A percentile compares a stretch with the other conserved stretches of the same genome.
These are phyloP conservation scores for Whitmania pigra DNA, from an alignment of 1,140 invertebrate genomes.

Conservation along the genomic window DNA sequence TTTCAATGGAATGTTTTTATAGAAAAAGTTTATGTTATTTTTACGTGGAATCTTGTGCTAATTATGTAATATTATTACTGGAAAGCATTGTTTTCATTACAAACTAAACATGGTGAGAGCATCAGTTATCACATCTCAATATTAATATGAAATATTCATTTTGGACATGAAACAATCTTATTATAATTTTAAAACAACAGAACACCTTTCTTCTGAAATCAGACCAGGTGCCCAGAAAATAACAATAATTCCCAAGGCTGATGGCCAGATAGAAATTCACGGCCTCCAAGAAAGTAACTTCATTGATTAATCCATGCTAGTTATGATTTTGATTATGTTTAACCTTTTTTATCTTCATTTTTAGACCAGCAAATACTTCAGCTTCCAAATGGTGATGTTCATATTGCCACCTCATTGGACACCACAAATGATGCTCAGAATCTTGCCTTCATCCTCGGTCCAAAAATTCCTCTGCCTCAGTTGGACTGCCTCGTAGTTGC, in stretches of 20 bases:
- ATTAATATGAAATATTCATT: neutral
- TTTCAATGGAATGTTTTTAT: too few species aligned
- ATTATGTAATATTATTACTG: too few species aligned
- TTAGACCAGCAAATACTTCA: slow-evolving; percentile 75
- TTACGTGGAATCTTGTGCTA: too few species aligned
- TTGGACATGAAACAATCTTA: too few species aligned
- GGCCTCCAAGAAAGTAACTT: slow-evolving; percentile 62
- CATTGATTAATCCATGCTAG: neutral
- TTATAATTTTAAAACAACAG: neutral
- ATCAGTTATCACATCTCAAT: too few species aligned
- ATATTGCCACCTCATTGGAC: slow-evolving; percentile 56
- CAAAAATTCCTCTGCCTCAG: slow-evolving; percentile 27
- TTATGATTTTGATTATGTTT: neutral
- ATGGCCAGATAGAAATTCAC: slow-evolving; percentile 78
- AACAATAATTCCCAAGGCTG: slow-evolving; percentile 73
- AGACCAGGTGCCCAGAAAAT: slow-evolving; percentile 48
- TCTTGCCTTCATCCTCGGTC: slow-evolving; percentile 13
- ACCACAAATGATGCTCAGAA: neutral
- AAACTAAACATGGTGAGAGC: neutral
- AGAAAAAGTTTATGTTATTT: too few species aligned
- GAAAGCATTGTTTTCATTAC: neutral
- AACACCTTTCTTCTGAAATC: slow-evolving; percentile 1
- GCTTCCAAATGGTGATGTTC: slow-evolving; percentile 80
- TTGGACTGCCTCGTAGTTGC: slow-evolving; percentile 19
- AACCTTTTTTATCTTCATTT: neutral